Evolutionary conservation across 2,888 invertebrate species (phyloP).

Genomic region (Chorisops tibialis): DNA sequence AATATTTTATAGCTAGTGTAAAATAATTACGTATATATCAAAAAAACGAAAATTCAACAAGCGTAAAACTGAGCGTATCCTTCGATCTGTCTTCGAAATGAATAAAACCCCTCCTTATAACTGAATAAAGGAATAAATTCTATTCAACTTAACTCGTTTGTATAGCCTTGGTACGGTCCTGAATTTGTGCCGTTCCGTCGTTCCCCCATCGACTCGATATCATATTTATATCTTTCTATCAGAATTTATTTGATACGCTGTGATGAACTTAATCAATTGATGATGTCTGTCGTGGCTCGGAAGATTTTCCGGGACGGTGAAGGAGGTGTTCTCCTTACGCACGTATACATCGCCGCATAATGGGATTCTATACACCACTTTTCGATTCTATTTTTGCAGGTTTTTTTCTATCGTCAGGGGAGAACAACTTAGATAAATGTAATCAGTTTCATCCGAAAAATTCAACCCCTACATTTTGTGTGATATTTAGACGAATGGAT

Average conservation of each 20-base stretch:
- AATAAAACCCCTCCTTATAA: neutral
- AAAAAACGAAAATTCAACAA: neutral
- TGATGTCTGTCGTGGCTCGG: constrained; percentile 27
- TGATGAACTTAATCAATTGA: constrained; percentile 33
- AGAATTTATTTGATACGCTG: constrained; percentile 31
- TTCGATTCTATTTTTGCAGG: neutral
- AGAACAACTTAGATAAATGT: constrained; percentile 14
- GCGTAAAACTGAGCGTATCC: constrained; percentile 15
- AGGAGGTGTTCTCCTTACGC: constrained; percentile 1
- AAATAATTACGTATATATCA: too few relatives aligned
- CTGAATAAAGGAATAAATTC: constrained; percentile 8
- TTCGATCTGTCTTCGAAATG: neutral
- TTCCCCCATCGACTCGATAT: neutral
- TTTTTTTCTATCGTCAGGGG: neutral
- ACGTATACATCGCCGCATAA: constrained; percentile 14
- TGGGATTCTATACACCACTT: neutral
- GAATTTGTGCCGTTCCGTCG: neutral
- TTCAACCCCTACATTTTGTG: constrained; percentile 12
- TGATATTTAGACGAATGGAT: constrained; percentile 20
- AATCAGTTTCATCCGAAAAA: constrained; percentile 10
- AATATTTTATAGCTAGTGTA: too few relatives aligned
- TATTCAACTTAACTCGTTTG: neutral
- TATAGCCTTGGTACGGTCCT: neutral
- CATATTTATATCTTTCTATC: constrained; percentile 25
- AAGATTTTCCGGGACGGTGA: neutral